These are phyloP conservation scores for Pipistrellus pipistrellus DNA, from an alignment of 2,797 vertebrate species.

Conservation along the genomic window DNA sequence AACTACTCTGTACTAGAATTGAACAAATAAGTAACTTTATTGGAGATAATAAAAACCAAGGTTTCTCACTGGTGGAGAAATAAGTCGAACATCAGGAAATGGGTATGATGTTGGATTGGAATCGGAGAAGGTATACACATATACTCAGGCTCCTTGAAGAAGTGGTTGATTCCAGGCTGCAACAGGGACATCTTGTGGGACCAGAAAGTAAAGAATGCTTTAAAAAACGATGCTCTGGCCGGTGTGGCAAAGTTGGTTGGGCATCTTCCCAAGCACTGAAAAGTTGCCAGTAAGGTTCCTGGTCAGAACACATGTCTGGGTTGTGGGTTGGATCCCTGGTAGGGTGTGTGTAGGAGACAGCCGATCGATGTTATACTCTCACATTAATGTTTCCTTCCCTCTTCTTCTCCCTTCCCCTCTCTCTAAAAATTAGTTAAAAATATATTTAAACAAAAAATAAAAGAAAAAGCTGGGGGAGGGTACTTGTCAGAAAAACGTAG, in stretches of 20 bases:
- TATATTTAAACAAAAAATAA: neutral
- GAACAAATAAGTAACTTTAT: neutral
- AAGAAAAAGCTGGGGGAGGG: no score
- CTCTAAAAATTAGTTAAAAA: neutral
- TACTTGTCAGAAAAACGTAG: neutral
- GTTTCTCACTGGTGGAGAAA: neutral
- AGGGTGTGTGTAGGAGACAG: neutral
- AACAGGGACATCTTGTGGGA: neutral
- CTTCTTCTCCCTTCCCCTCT: neutral
- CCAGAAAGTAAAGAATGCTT: neutral
- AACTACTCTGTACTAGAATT: accelerated
- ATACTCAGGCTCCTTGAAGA: neutral
- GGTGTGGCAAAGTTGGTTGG: neutral
- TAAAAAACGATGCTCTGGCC: neutral
- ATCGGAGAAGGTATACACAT: neutral
- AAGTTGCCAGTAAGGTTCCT: neutral
- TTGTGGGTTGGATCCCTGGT: neutral
- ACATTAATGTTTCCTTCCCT: neutral
- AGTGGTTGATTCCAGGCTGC: neutral
- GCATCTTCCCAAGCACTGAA: neutral
- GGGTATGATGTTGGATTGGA: neutral
- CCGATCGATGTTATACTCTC: neutral
- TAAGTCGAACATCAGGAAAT: neutral
- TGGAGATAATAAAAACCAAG: neutral
- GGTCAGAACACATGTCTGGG: neutral